These are phyloP conservation scores for Brachionus sp. DNA, from an alignment of 1,140 invertebrate species.

Conservation along the genomic window DNA sequence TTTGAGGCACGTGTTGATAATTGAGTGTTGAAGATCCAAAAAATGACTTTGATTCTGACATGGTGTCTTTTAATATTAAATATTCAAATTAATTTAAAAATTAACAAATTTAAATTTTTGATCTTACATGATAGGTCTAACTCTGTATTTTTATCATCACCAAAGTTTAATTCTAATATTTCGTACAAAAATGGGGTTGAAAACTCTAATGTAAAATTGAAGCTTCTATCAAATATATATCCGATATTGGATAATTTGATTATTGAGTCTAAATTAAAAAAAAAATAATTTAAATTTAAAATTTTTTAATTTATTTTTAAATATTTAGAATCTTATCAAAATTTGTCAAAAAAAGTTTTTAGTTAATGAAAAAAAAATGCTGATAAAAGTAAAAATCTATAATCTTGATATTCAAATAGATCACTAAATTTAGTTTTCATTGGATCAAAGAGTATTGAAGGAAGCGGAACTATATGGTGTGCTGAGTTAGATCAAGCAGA, in stretches of 20 bases:
- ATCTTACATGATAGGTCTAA: neutral
- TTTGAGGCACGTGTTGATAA: neutral
- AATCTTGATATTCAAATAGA: too few relatives aligned
- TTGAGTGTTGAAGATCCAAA: neutral
- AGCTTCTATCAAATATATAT: neutral
- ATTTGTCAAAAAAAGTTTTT: too few relatives aligned
- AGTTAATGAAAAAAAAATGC: too few relatives aligned
- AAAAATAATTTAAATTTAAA: neutral
- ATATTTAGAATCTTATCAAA: too few relatives aligned
- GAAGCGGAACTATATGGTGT: too few relatives aligned
- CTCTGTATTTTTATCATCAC: neutral
- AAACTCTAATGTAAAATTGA: neutral
- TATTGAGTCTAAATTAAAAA: neutral
- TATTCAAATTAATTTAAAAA: neutral
- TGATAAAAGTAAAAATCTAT: too few relatives aligned
- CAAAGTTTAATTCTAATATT: neutral
- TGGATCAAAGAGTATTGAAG: too few relatives aligned
- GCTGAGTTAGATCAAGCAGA: too few relatives aligned
- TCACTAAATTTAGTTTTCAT: too few relatives aligned
- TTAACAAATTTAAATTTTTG: neutral
- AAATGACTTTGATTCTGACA: neutral
- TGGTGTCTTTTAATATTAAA: neutral
- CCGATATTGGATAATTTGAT: neutral
- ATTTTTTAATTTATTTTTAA: neutral
- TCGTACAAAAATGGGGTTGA: neutral